Evolutionary conservation across 2,888 invertebrate species (phyloP).

Genomic region (Acrobasis repandana): DNA sequence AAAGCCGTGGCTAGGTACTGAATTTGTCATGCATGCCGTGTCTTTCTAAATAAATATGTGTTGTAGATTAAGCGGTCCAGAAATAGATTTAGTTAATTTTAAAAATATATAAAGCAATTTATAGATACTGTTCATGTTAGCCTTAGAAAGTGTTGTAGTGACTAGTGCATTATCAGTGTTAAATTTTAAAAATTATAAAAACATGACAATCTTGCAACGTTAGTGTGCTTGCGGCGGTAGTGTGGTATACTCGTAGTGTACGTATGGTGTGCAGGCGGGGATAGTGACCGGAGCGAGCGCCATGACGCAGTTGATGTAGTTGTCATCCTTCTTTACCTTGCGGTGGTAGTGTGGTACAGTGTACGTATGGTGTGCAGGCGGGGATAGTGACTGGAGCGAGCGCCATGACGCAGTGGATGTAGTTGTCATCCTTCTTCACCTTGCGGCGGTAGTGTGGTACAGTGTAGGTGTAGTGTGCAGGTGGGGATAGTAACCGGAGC

Average conservation of each 20-base stretch:
- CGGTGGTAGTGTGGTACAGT: too few species aligned
- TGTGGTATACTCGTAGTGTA: neutral
- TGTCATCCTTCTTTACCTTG: neutral
- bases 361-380: neutral
- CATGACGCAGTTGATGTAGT: neutral
- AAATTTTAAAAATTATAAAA: too few species aligned
- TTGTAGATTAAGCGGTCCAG: too few species aligned
- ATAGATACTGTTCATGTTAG: too few species aligned
- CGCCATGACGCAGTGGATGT: neutral
- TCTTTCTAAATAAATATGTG: too few species aligned
- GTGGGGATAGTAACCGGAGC: conserved; percentile 51
- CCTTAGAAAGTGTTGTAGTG: too few species aligned
- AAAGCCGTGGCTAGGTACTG: too few species aligned
- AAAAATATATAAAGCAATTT: too few species aligned
- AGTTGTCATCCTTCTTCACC: conserved; percentile 27
- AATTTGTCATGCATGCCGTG: neutral
- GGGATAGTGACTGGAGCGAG: conserved; percentile 51
- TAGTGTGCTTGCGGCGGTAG: too few species aligned
- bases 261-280: neutral
- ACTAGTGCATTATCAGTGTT: too few species aligned
- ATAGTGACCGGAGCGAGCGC: neutral
- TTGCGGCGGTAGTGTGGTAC: conserved; percentile 86
- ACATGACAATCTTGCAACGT: too few species aligned
- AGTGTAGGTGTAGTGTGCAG: neutral
- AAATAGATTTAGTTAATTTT: too few species aligned